These are phyloP conservation scores for Acanthis flammea DNA, from an alignment of 2,797 vertebrate genomes.

Conservation along the genomic window DNA sequence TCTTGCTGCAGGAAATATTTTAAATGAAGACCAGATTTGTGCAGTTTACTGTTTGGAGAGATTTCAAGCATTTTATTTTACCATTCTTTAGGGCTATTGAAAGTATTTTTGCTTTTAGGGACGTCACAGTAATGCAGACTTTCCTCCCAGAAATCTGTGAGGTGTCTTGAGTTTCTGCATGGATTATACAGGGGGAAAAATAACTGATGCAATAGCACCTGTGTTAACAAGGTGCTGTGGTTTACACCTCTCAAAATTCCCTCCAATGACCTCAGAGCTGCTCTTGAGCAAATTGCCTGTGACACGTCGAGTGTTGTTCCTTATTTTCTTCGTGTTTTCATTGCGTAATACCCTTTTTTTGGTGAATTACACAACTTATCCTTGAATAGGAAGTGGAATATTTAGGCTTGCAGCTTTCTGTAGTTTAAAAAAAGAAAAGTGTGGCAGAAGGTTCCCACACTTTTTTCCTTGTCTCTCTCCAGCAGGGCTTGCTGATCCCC, in stretches of 20 bases:
- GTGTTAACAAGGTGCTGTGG: not conserved
- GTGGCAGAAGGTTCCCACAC: not conserved
- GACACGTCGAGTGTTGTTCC: not conserved
- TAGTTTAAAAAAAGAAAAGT: not conserved
- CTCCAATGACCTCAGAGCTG: not conserved
- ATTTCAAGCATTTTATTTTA: not conserved
- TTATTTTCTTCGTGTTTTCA: not conserved
- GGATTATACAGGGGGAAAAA: not conserved
- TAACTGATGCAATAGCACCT: not conserved
- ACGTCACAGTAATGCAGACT: not conserved
- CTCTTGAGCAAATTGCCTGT: not conserved
- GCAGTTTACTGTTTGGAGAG: not conserved
- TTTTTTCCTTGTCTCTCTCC: not conserved
- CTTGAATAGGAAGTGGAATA: constrained; percentile 37
- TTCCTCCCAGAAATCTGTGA: not conserved
- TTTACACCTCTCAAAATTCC: not conserved
- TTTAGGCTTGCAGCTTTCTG: constrained; percentile 26
- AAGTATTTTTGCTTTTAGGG: not conserved
- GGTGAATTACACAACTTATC: not conserved
- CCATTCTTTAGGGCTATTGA: not conserved
- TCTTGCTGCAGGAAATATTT: constrained; percentile 4
- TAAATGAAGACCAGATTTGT: not conserved
- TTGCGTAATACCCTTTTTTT: not conserved
- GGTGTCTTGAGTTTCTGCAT: not conserved
- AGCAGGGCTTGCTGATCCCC: not conserved